Conservation (phyloP, 2,113 vertebrate species). For the Hyla sarda region DNA sequence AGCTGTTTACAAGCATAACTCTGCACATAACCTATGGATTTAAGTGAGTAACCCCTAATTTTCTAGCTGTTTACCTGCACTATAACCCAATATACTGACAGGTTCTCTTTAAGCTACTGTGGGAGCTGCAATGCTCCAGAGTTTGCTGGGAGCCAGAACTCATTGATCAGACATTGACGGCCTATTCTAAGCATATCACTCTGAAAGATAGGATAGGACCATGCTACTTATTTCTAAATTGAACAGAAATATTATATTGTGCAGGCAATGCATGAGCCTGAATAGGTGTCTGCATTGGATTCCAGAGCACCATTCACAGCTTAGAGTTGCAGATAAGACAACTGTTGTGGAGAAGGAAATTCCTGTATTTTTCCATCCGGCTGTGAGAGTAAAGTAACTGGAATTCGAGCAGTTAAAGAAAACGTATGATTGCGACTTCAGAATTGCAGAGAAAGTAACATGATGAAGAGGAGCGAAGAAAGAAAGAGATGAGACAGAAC, state of each 20-base stretch:
- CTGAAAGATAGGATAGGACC: background rate
- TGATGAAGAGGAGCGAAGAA: background rate
- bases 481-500: background rate
- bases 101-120: too few relatives aligned
- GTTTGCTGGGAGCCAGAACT: background rate
- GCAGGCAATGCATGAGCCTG: background rate
- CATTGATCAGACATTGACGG: too few relatives aligned
- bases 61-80: too few relatives aligned
- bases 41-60: too few relatives aligned
- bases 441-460: background rate
- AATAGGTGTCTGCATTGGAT: background rate
- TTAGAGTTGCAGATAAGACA: constrained; percentile 46
- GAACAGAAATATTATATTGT: background rate
- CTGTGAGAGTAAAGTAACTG: constrained; percentile 37
- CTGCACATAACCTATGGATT: too few relatives aligned
- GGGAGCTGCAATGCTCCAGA: too few relatives aligned
- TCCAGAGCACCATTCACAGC: background rate
- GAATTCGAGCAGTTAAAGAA: constrained; percentile 18
- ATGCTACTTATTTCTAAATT: background rate
- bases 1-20: too few relatives aligned
- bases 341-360: constrained; percentile 39
- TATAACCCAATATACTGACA: too few relatives aligned
- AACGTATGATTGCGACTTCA: background rate
- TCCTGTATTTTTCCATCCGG: constrained; percentile 48
- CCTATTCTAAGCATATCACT: background rate